Percentiles rank a stretch among this genome's conserved stretches.
Evolutionary conservation across 2,797 vertebrate species (phyloP).

Genomic region (Pitangus sulphuratus): DNA sequence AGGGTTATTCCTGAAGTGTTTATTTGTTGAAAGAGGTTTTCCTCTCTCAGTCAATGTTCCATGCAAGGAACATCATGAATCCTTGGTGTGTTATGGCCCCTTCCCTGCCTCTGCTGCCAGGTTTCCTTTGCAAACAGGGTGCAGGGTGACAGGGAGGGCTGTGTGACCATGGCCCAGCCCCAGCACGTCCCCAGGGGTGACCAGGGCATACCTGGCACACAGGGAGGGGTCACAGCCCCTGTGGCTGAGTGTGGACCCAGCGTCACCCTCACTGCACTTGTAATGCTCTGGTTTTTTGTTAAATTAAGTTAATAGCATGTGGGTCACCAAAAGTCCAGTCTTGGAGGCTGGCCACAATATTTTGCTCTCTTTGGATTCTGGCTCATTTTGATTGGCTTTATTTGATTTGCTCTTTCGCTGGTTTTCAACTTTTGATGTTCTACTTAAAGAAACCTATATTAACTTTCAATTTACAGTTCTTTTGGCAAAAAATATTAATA

Average conservation of each 20-base stretch:
- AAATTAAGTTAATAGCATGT: background rate
- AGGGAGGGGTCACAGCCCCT: background rate
- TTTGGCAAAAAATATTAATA: constrained; percentile 43
- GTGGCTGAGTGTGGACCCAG: rapidly evolving
- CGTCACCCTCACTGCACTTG: background rate
- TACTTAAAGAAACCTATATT: background rate
- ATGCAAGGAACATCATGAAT: rapidly evolving
- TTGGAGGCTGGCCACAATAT: background rate
- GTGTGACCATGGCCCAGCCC: background rate
- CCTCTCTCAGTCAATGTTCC: background rate
- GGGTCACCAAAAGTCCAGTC: background rate
- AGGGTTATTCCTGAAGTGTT: background rate
- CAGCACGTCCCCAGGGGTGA: background rate
- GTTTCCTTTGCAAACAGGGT: background rate
- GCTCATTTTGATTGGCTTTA: background rate
- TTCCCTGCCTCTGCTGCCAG: background rate
- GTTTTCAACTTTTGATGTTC: background rate
- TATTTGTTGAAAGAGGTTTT: background rate
- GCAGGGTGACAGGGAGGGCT: no score
- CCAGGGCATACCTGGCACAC: background rate
- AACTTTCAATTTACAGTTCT: background rate
- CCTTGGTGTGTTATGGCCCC: background rate
- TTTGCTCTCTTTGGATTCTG: background rate
- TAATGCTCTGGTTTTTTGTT: no score
- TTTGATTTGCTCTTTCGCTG: background rate